Base-by-base conservation (phyloP, 2,113 vertebrate genomes). In the Phoenicopterus ruber region DNA sequence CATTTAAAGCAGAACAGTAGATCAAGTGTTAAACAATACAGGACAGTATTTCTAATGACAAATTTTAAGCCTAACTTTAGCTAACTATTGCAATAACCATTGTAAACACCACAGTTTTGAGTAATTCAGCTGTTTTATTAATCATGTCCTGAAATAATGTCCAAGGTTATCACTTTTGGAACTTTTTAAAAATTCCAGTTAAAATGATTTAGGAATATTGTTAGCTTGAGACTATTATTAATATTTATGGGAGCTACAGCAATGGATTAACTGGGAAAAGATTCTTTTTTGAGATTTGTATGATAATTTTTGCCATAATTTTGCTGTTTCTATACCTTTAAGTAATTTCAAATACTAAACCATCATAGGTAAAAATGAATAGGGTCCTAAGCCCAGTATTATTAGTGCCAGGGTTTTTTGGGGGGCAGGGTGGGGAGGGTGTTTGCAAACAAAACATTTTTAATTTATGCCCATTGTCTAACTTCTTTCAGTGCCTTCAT, bases 361-460 rank as follows among this genome's bases (percentile, higher is more conserved):
- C 10, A 73, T 15, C 3, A 26, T 16, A 59, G 17, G 8, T 36
- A 15, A 86, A 72, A 82, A 72, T 17, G 76, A 54, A 22, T 21
- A 34, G 6, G 20, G 9, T 72, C 31, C 7, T 50, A 31, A 61
- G 17, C 17, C 16, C 5, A 25, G 6, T 32, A 10, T 82, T 20
- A 34, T 82, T 88, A 67, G 9, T 65, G 7, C 8, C 17, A 50
- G 44, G 16, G 7, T 2, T 22, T 89, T 57, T 19, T 4, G 3
- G 4, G 2, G 2, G 28, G 13, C 7, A 29, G 19, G 17, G 4
- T 7, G 19, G n/a, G 3, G 8, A 70, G 0, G 3, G 6, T 78
- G 24, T 52, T 13, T n/a, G 13, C 0, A 2, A 72, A 55, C 3
- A 81, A 46, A 59, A 15, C 6, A 34, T 38, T 84, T 86, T 61